These are phyloP conservation scores for Scolopax rusticola DNA, from an alignment of 2,797 vertebrate species.

Conservation along the genomic window DNA sequence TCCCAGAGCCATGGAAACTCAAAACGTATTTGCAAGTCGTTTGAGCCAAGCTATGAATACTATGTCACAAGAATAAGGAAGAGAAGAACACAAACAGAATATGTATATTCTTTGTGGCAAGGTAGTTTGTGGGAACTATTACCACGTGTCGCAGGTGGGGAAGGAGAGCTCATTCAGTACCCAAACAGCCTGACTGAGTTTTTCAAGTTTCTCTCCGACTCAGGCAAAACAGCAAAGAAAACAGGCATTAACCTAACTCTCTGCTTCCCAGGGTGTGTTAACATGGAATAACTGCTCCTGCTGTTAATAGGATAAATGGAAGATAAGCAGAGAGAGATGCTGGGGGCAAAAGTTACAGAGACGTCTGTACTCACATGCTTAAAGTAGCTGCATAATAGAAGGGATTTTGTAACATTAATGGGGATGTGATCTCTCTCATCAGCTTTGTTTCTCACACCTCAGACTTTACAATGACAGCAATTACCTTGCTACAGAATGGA, in stretches of 20 bases:
- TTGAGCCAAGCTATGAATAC: not conserved
- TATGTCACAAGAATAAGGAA: not conserved
- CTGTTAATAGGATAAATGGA: not conserved
- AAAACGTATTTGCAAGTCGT: not conserved
- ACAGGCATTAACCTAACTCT: too few species aligned
- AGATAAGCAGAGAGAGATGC: not conserved
- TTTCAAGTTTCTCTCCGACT: not conserved
- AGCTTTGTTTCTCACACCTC: not conserved
- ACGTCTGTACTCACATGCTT: not conserved
- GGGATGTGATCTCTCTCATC: not conserved
- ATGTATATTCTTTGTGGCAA: not conserved
- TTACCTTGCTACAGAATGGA: not conserved
- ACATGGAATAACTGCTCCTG: not conserved
- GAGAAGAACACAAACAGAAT: not conserved
- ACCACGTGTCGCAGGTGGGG: not conserved
- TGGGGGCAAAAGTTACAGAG: not conserved
- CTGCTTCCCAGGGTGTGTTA: not conserved
- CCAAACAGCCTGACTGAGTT: not conserved
- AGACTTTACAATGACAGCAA: not conserved
- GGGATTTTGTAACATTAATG: not conserved
- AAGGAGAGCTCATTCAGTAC: not conserved
- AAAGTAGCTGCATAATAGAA: not conserved
- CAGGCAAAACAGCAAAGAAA: not conserved
- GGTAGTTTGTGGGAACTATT: not conserved
- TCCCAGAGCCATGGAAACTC: not conserved